phyloP scores from a whole-genome alignment of 1,140 invertebrate species.

The Eufriesea mexicana region DNA sequence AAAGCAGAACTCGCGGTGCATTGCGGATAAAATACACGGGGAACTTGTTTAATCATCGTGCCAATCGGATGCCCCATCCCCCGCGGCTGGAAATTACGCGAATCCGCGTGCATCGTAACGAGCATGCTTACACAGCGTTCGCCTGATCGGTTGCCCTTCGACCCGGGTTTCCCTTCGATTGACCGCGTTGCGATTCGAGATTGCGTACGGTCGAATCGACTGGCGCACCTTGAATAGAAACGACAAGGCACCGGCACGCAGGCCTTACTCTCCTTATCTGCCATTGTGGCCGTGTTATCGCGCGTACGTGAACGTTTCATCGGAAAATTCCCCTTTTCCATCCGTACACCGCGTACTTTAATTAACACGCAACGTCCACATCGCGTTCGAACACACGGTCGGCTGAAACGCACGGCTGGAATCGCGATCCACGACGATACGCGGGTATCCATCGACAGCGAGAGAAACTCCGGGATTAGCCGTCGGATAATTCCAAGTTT shows the following conservation, averaged over 20 bases:
- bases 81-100: neutral
- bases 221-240: conserved; percentile 57
- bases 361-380: conserved; percentile 27
- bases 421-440: too few species aligned
- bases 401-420: neutral
- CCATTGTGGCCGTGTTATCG: conserved; percentile 42
- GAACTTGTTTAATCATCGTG: neutral
- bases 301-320: conserved; percentile 30
- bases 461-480: too few species aligned
- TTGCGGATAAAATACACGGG: neutral
- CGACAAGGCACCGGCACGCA: conserved; percentile 50
- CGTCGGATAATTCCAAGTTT: conserved; percentile 11
- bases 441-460: neutral
- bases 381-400: too few species aligned
- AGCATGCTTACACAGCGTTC: conserved; percentile 13
- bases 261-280: conserved; percentile 63
- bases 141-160: conserved; percentile 24
- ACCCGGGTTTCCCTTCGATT: conserved; percentile 29
- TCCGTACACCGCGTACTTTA: neutral
- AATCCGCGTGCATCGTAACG: neutral
- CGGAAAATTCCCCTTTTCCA: conserved; percentile 37
- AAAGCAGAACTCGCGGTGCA: too few species aligned
- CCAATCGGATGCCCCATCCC: neutral
- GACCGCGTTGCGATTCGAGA: conserved; percentile 33
- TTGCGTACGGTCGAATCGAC: conserved; percentile 45